A percentile compares a stretch with the other conserved stretches of the same genome.
Evolutionary conservation across 2,113 vertebrate genomes (phyloP).

Genomic region (Phylloscopus trochiloides): DNA sequence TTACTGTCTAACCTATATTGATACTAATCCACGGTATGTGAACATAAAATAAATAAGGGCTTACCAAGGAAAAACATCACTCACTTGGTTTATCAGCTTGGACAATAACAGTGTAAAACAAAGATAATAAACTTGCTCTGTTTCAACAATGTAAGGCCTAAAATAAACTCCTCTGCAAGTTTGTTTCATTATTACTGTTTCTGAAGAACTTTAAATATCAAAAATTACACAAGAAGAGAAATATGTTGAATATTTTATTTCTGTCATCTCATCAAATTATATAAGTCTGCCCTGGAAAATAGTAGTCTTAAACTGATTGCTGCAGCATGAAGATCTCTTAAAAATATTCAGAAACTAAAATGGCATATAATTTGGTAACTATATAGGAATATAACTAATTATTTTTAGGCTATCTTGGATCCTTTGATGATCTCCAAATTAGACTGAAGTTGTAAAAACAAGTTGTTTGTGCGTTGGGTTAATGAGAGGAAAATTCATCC

Average conservation of each 20-base stretch:
- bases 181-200: constrained; percentile 5
- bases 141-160: constrained; percentile 56
- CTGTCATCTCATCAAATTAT: not conserved
- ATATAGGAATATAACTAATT: not conserved
- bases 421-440: not conserved
- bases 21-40: constrained; percentile 51
- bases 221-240: constrained; percentile 6
- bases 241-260: constrained; percentile 19
- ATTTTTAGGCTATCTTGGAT: not conserved
- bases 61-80: constrained; percentile 46
- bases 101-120: constrained; percentile 48
- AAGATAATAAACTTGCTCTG: constrained; percentile 63
- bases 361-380: not conserved
- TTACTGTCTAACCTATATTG: constrained; percentile 51
- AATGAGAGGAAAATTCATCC: not conserved
- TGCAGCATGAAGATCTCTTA: not conserved
- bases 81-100: not conserved
- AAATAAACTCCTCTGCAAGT: constrained; percentile 18
- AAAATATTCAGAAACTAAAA: not conserved
- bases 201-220: not conserved
- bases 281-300: not conserved
- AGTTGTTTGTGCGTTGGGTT: not conserved
- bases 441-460: not conserved
- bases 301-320: not conserved
- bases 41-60: constrained; percentile 53